Evolutionary conservation across 2,797 vertebrate species (phyloP), one percentile per base, ranked within the genome.

Genomic region (Cyprinodon diabolis): DNA sequence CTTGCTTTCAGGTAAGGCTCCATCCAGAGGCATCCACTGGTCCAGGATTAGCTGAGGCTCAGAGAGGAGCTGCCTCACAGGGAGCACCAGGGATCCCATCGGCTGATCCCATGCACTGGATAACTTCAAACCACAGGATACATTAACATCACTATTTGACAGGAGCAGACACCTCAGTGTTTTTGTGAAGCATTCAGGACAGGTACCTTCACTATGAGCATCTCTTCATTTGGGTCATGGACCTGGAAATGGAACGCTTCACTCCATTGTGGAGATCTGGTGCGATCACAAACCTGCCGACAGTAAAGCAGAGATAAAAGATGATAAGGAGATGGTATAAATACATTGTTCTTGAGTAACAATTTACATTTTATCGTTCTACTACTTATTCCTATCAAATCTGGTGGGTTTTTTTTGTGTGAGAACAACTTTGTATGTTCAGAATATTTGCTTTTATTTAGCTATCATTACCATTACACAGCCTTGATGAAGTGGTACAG

Each of bases 191-290:
- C 13, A 43, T 7, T 58, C 10, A 58, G 30, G 11, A 23, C 5
- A 74, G 72, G 75, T 82, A 98, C 97, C 95, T 97, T 97, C 35
- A 98, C 56, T 63, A 97, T 93, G 84, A 98, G 94, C 47, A 90
- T 94, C 81, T 98, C 97, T 1, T 85, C 66, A 1, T 68, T 87
- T 1, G 97, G 97, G 77, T 95, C 89, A 62, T 75, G 93, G 81
- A 98, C 83, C 69, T 95, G 87, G 86, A 98, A 98, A 88, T 90
- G 84, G 82, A 97, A 96, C 0, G 81, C 87, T 86, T 98, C 96
- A 0, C 94, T 93, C 97, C 97, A 98, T 69, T 94, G 62, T 6
- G 97, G 97, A 5, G 95, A 94, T 4, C 86, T 71, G 0, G 92
- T 93, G 6, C 96, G 95, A 69, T 95, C 63, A 35, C 95, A 92